A percentile compares a stretch with the other conserved stretches of the same genome.
phyloP scores from a whole-genome alignment of 2,113 vertebrate genomes.

The Oreochromis spilurus region DNA sequence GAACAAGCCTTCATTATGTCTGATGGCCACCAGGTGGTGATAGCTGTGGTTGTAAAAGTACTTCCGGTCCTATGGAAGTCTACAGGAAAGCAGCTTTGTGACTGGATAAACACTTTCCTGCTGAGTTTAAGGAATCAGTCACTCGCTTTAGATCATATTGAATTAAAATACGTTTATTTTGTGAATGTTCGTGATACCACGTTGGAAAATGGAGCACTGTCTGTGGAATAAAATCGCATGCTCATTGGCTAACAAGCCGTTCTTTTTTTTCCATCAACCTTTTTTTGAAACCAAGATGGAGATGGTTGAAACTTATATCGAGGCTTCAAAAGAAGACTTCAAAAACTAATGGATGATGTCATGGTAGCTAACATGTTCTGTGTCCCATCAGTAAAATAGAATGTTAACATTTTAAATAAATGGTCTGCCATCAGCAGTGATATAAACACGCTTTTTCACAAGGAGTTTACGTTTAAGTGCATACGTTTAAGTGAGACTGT shows the following conservation, averaged over 20 bases:
- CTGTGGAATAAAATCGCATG: fast-evolving
- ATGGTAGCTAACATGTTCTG: fast-evolving
- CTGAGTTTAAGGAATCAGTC: neutral
- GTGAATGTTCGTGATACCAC: fast-evolving
- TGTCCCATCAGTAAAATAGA: neutral
- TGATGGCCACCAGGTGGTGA: neutral
- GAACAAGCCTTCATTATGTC: neutral
- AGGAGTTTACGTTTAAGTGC: neutral
- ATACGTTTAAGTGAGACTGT: neutral
- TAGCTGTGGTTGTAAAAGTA: neutral
- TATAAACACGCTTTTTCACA: neutral
- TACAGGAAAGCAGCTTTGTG: neutral
- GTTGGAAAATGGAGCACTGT: neutral
- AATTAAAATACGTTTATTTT: neutral
- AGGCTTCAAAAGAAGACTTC: neutral
- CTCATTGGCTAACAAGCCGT: neutral
- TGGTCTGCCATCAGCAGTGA: neutral
- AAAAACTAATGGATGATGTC: neutral
- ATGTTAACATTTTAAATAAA: neutral
- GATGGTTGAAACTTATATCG: fast-evolving
- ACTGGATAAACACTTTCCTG: neutral
- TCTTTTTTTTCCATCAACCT: neutral
- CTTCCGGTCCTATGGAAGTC: neutral
- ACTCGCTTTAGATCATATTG: neutral
- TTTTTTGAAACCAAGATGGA: neutral